These are phyloP conservation scores for Nibea albiflora DNA, from an alignment of 2,113 vertebrate genomes.

Conservation along the genomic window DNA sequence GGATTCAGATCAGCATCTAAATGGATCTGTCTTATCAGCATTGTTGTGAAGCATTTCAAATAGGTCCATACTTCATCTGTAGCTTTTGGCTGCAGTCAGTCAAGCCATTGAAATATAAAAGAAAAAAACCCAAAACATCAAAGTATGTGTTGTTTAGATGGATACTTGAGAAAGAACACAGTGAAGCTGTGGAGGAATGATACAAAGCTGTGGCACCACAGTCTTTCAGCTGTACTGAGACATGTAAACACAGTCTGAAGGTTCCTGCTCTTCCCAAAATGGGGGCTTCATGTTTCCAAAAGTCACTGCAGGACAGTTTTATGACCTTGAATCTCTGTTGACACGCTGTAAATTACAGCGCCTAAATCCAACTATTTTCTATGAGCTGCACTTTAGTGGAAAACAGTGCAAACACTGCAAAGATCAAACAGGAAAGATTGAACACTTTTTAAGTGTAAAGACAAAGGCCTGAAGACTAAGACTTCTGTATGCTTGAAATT, in stretches of 20 bases:
- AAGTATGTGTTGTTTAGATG: slow-evolving; percentile 44
- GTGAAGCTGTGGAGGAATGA: slow-evolving; percentile 41
- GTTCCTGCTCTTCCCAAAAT: slow-evolving; percentile 47
- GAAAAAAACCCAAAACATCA: slow-evolving; percentile 21
- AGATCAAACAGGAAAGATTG: neutral
- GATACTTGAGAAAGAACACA: slow-evolving; percentile 29
- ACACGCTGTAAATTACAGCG: slow-evolving; percentile 17
- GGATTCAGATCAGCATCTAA: slow-evolving; percentile 1
- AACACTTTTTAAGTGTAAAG: neutral
- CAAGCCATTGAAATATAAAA: slow-evolving; percentile 5
- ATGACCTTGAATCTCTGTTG: slow-evolving; percentile 20
- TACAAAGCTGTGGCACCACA: slow-evolving; percentile 4
- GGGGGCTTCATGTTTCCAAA: slow-evolving; percentile 18
- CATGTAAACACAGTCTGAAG: slow-evolving; percentile 63
- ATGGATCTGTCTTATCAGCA: slow-evolving; percentile 3
- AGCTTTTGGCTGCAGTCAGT: slow-evolving; percentile 37
- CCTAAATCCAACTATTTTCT: neutral
- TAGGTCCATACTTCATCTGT: neutral
- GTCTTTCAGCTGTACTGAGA: slow-evolving; percentile 35
- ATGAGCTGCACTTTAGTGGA: neutral
- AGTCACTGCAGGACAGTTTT: slow-evolving; percentile 22
- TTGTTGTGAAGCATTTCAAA: slow-evolving; percentile 37
- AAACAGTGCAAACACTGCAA: neutral
- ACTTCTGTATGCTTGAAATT: neutral
- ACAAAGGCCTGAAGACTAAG: neutral